Evolutionary conservation across 2,113 vertebrate genomes (phyloP), one percentile per base, ranked within the genome.

Genomic region (Paraplagusia blochii): DNA sequence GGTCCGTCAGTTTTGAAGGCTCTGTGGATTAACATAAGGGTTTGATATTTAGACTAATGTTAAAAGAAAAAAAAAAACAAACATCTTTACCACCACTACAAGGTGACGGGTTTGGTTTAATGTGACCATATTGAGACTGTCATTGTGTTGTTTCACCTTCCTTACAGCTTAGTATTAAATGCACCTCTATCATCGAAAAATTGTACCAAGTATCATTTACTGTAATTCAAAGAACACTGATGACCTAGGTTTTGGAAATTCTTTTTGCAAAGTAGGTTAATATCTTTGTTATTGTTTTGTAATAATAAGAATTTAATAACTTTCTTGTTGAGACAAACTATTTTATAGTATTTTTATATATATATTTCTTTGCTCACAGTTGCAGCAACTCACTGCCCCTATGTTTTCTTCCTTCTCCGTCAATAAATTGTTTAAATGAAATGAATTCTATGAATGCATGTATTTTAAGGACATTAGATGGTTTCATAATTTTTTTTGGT

Each of bases 1-100:
- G 9, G 57, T 80, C 66, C 53, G 58, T 62, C 45, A 38, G 35
- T 17, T 69, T 69, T 55, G 49, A 56, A 58, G 48, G 16, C 49
- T 63, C 34, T 53, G 22, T 17, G 69, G 59, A 63, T 58, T 40
- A 55, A 34, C 55, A 59, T 12, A 63, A 75, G 46, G 62, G 57
- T 44, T 66, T 50, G 14, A 59, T 79, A 40, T 46, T 53, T 40
- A 39, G 9, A 15, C 34, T 54, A 58, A 22, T 49, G 43, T 12
- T 15, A 14, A 8, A 43, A 35, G 22, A 18, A 6, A 15, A 14
- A 8, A 43, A 35, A 36, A 18, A 6, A 15, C 22, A 29, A 29
- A 29, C 22, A 29, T 29, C 6, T 29, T 6, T 29, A 29, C 2
- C 22, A 29, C 22, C 6, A 29, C 22, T 29, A 29, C 22, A 29